Evolutionary conservation across 2,113 vertebrate genomes (phyloP).

Genomic region (Aspidoscelis tigris): DNA sequence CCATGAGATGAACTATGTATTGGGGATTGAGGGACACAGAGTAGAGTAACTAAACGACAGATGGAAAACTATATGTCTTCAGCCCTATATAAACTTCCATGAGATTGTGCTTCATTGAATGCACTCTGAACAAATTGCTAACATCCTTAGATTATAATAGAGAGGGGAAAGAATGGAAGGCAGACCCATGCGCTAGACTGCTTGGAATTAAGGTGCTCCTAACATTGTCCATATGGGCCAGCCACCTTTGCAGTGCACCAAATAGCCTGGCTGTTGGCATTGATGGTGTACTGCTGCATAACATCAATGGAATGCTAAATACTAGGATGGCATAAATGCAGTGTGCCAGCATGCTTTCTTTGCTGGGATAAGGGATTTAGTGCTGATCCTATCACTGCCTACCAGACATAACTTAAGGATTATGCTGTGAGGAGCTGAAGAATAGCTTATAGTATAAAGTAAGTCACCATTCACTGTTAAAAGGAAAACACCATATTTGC

Average conservation of each 20-base stretch:
- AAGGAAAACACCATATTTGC: background rate
- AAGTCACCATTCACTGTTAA: background rate
- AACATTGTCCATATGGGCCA: too few species aligned
- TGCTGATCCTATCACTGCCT: background rate
- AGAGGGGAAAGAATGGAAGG: background rate
- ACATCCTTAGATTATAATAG: too few species aligned
- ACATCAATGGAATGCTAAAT: background rate
- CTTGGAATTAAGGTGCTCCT: too few species aligned
- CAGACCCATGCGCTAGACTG: too few species aligned
- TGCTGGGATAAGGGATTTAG: conserved; percentile 8
- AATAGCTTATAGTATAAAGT: background rate
- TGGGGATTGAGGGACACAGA: too few species aligned
- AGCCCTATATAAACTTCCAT: too few species aligned
- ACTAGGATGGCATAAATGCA: background rate
- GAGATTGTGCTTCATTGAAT: too few species aligned
- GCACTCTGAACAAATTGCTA: too few species aligned
- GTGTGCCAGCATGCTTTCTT: background rate
- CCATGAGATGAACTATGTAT: background rate
- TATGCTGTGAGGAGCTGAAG: background rate
- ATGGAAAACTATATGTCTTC: too few species aligned
- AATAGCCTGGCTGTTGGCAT: background rate
- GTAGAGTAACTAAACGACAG: too few species aligned
- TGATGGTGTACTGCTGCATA: background rate
- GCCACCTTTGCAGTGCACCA: too few species aligned
- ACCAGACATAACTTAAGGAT: background rate